Evolutionary conservation across 2,888 invertebrate genomes (phyloP).

Genomic region (Pseudococcus jackbeardsleyi): DNA sequence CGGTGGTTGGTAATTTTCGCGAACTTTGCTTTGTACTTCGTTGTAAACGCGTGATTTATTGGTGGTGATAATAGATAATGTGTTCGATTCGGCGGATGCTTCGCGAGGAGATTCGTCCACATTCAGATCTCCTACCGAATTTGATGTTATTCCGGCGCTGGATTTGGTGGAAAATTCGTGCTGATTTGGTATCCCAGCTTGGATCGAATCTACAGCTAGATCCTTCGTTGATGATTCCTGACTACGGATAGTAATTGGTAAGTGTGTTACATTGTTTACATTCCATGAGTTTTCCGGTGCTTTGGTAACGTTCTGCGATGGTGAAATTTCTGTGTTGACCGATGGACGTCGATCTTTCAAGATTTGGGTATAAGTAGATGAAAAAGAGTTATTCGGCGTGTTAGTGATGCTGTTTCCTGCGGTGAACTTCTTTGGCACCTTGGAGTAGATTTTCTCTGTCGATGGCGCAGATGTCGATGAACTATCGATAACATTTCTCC

Average conservation of each 20-base stretch:
- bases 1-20: not conserved
- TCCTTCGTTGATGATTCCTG: not conserved
- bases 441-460: conserved; percentile 63
- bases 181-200: not conserved
- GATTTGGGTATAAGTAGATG: conserved; percentile 63
- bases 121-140: conserved; percentile 39
- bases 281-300: not conserved
- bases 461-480: not conserved
- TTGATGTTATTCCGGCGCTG: conserved; percentile 20
- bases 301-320: not conserved
- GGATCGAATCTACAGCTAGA: not conserved
- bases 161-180: conserved; percentile 44
- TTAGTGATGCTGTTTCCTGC: conserved; percentile 67
- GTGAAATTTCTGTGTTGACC: not conserved
- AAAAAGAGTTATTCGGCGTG: conserved; percentile 63
- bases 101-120: conserved; percentile 46
- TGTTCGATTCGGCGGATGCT: conserved; percentile 40
- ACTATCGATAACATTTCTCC: not conserved
- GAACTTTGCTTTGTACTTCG: not conserved
- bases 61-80: not conserved
- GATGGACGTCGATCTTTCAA: not conserved
- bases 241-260: not conserved
- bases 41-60: not conserved
- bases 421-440: conserved; percentile 67
- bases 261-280: not conserved